Percentiles rank a stretch among this genome's conserved stretches.
Evolutionary conservation across 2,888 invertebrate genomes (phyloP).

Genomic region (Torymus texanus): DNA sequence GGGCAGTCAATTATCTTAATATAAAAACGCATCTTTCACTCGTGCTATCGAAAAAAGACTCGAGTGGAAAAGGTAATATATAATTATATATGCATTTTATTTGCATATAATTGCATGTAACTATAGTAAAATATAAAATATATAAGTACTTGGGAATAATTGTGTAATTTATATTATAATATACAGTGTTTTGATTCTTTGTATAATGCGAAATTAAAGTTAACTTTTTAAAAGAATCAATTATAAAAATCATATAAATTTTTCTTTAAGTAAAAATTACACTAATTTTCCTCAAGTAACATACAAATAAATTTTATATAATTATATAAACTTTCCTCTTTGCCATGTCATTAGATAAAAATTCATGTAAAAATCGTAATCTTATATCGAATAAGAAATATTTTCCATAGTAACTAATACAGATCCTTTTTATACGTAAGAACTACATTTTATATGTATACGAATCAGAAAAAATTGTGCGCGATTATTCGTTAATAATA

Average conservation of each 20-base stretch:
- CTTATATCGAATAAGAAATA: conserved; percentile 19
- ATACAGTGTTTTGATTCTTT: too few species aligned
- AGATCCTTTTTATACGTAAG: conserved; percentile 49
- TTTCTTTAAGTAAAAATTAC: conserved; percentile 1
- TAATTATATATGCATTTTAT: conserved; percentile 36
- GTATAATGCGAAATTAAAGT: too few species aligned
- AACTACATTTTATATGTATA: conserved; percentile 40
- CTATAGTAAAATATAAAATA: conserved; percentile 33
- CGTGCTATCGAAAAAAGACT: conserved; percentile 13
- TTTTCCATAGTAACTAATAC: conserved; percentile 45
- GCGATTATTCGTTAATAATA: conserved; percentile 55
- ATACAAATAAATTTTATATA: conserved; percentile 43
- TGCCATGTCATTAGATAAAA: conserved; percentile 1
- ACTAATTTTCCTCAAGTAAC: conserved; percentile 33
- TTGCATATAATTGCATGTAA: conserved; percentile 20
- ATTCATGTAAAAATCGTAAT: conserved; percentile 22
- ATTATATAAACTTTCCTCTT: conserved; percentile 40
- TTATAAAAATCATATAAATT: background rate
- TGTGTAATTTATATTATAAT: background rate
- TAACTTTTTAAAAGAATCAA: background rate
- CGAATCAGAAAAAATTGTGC: conserved; percentile 48
- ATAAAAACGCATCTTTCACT: conserved; percentile 24
- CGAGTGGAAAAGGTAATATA: conserved; percentile 15
- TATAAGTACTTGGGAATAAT: conserved; percentile 15
- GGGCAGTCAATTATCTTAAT: conserved; percentile 50